These are phyloP conservation scores for Hybognathus amarus DNA, from an alignment of 2,797 vertebrate species.

Conservation along the genomic window DNA sequence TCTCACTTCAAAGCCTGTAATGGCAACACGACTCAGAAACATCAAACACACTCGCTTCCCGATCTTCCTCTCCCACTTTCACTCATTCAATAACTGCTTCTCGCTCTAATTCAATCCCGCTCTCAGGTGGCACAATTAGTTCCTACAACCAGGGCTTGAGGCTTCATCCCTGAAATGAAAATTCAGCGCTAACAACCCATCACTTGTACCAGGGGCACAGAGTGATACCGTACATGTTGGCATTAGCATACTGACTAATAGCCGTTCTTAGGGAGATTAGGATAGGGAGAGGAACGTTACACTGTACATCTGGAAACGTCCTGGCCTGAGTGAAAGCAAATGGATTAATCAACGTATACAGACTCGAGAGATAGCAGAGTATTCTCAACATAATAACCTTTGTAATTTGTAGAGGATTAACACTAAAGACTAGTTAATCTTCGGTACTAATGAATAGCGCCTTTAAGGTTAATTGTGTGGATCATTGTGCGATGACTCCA, in stretches of 20 bases:
- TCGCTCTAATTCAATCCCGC: constrained; percentile 41
- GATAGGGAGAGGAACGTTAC: not conserved
- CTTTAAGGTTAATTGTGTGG: constrained; percentile 73
- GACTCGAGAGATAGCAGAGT: constrained; percentile 23
- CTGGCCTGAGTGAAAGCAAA: not conserved
- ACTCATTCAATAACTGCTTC: constrained; percentile 34
- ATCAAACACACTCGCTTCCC: constrained; percentile 61
- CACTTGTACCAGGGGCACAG: constrained; percentile 31
- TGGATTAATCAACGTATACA: not conserved
- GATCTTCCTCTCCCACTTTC: constrained; percentile 41
- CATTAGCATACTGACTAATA: constrained; percentile 34
- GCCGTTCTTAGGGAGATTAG: constrained; percentile 30
- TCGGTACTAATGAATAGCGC: constrained; percentile 66
- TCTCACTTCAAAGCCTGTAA: constrained; percentile 71
- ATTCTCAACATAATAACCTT: constrained; percentile 16
- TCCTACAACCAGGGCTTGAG: constrained; percentile 43
- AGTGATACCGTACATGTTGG: constrained; percentile 35
- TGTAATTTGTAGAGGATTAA: constrained; percentile 73
- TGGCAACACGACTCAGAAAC: constrained; percentile 57
- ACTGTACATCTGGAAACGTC: constrained; percentile 2
- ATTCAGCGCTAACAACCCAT: constrained; percentile 38
- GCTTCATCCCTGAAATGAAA: constrained; percentile 36
- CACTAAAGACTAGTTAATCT: constrained; percentile 66
- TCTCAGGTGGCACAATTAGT: constrained; percentile 63
- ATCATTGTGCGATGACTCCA: constrained; percentile 59